Conservation (phyloP, 2,113 vertebrate species). For the Chlamydotis undulata region DNA sequence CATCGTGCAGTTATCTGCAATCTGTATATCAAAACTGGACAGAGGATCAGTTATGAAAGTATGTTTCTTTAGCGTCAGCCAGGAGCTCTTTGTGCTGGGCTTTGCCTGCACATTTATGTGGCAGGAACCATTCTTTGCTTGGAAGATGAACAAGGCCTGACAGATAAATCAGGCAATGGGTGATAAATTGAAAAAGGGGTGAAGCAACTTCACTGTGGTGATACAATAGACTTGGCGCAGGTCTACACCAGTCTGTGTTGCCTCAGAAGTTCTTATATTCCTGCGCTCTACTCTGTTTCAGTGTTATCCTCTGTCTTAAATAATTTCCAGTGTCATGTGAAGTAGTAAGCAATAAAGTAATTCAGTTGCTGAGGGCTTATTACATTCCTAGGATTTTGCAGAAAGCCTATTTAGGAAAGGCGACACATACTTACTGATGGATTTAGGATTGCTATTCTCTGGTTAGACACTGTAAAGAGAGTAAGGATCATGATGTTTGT, state of each 20-base stretch:
- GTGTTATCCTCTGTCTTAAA: neutral
- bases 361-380: neutral
- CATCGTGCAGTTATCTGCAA: neutral
- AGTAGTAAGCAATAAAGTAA: conserved; percentile 3
- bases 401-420: neutral
- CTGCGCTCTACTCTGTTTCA: neutral
- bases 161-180: neutral
- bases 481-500: neutral
- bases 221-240: neutral
- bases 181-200: neutral
- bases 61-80: neutral
- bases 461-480: conserved; percentile 3
- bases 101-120: neutral
- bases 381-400: conserved; percentile 5
- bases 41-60: neutral
- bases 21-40: neutral
- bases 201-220: neutral
- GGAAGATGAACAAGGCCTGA: neutral
- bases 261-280: neutral
- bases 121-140: neutral
- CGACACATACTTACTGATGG: neutral
- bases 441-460: conserved; percentile 18
- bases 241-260: neutral
- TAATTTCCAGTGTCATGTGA: neutral
- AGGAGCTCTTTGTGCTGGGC: neutral